Base-by-base conservation (phyloP, 2,888 invertebrate species). In the Achlya flavicornis region DNA sequence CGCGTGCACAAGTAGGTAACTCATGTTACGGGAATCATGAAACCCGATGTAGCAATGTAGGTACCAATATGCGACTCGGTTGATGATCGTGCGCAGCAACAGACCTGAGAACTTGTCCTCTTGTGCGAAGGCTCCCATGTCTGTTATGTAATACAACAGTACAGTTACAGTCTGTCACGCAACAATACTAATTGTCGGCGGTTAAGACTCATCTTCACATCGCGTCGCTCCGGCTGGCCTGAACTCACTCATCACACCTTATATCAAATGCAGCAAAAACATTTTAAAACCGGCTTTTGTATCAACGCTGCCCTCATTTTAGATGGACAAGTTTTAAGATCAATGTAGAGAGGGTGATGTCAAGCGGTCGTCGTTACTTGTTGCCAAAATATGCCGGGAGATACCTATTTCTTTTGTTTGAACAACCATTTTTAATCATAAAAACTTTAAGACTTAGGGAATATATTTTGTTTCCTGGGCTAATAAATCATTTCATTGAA, bases 91-190 rank as follows among this genome's bases (percentile, higher is more conserved):
- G 66, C 71, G 74, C 72, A 75, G 74, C 79, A 75, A 76, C 78
- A 72, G 66, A 79, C 81, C 80, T 88, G 90, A 84, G 90, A 91
- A 89, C 89, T 79, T 77, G 80, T 81, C 77, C 80, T 79, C 84
- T 80, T 81, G 82, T 86, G 86, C 80, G 83, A 84, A 85, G 77
- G 77, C 86, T 90, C 90, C 84, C 91, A 90, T 90, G 87, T 86
- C 78, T 80, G 84, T 90, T 89, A 89, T 87, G 81, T 85, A 89
- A 90, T 80, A 79, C 78, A 77, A 84, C 83, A 75, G 83, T 88
- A 89, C 91, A 87, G 91, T 91, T 91, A 88, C 80, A 84, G 71
- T 75, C 78, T 85, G 86, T 80, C 88, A 89, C 87, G 89, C 86
- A 88, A 90, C 87, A 88, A 90, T 83, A 84, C 86, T 86, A 89